Evolutionary conservation across 1,140 invertebrate species (phyloP), one percentile per base, ranked within the genome.

Genomic region (Metopolophium dirhodum): DNA sequence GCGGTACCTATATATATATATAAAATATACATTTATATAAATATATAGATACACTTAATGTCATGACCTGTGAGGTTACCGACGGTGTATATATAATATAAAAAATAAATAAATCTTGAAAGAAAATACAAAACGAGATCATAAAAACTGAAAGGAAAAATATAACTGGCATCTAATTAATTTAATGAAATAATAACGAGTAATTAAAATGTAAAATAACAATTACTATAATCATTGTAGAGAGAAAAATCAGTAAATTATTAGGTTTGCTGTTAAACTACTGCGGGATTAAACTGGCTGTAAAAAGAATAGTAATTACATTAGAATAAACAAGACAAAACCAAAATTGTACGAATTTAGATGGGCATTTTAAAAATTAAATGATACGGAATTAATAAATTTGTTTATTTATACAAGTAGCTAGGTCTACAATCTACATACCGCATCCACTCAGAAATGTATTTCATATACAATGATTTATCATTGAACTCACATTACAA

Each of bases 91-190:
- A 68, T n/a, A 30, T 30, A 68, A n/a, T n/a, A 68, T 68, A n/a
- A 30, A n/a, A 30, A 30, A 68, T n/a, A 68, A 61, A n/a, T 68
- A 68, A 68, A 11, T 6, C 61, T 35, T 77, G 14, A 77, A 77
- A n/a, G n/a, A 68, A 30, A 77, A 77, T 77, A 77, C 18, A 30
- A 77, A 77, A 18, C n/a, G 14, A 77, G 61, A 77, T 77, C 30
- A 30, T 77, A 77, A 77, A 68, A 77, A 77, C 30, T 77, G 6
- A 77, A 77, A n/a, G 1, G 61, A 77, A 77, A 77, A n/a, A 77
- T 77, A 77, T 77, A 77, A 35, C 61, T 77, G n/a, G n/a, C 61
- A n/a, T n/a, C 61, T n/a, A 77, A n/a, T 77, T 77, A 77, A 77
- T 77, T 77, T 77, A n/a, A 77, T 77, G 30, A n/a, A 77, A n/a